phyloP scores from a whole-genome alignment of 2,888 invertebrate species.

The Hyppa rectilinea region DNA sequence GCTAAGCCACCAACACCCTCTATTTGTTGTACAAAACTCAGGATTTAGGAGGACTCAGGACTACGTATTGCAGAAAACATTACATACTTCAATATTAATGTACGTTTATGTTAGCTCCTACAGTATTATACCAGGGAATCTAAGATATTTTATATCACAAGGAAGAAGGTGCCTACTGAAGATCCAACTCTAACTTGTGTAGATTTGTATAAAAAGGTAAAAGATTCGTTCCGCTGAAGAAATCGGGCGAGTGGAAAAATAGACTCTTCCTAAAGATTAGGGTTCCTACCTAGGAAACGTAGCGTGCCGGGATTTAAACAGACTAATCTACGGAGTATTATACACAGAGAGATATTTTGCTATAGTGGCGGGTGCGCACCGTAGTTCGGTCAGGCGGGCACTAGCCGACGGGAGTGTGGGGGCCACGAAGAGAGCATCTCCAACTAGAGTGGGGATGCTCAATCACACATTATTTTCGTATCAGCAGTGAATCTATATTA shows the following conservation, averaged over 20 bases:
- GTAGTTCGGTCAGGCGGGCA: not conserved
- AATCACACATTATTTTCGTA: not conserved
- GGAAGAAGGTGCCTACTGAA: constrained; percentile 35
- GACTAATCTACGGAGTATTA: not conserved
- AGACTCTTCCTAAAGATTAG: constrained; percentile 46
- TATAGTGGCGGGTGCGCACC: not conserved
- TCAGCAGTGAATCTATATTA: not conserved
- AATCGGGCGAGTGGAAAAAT: constrained; percentile 48
- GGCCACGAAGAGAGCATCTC: not conserved
- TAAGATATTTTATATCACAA: not conserved
- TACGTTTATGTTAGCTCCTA: constrained; percentile 6
- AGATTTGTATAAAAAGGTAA: constrained; percentile 37
- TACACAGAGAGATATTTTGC: not conserved
- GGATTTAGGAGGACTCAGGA: too few species aligned
- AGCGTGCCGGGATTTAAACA: constrained; percentile 21
- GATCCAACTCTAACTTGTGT: constrained; percentile 34
- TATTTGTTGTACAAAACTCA: not conserved
- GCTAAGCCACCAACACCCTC: not conserved
- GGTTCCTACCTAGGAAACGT: constrained; percentile 14
- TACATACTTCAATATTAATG: not conserved
- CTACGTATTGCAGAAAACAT: not conserved
- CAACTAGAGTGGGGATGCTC: not conserved
- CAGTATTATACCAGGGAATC: not conserved
- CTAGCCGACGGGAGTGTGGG: not conserved
- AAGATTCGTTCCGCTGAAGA: constrained; percentile 13